These are phyloP conservation scores for Eleutherodactylus coqui DNA, from an alignment of 2,797 vertebrate species.

Conservation along the genomic window DNA sequence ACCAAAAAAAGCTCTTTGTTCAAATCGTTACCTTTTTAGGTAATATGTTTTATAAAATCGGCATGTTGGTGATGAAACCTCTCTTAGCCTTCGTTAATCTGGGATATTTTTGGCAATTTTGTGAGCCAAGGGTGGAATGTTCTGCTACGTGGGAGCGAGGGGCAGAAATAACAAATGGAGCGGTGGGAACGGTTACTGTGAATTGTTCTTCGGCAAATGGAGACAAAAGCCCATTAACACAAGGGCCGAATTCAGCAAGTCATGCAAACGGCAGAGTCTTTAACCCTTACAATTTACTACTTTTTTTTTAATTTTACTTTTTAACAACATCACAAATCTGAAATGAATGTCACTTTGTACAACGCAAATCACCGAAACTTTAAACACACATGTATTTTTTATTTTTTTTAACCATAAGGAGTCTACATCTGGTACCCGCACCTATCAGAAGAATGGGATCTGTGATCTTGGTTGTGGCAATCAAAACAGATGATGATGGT, in stretches of 20 bases:
- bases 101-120: constrained; percentile 50
- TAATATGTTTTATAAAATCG: constrained; percentile 33
- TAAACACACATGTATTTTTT: too few relatives aligned
- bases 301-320: neutral
- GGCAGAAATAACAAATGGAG: constrained; percentile 51
- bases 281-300: neutral
- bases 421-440: neutral
- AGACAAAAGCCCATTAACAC: constrained; percentile 48
- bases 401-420: too few relatives aligned
- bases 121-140: constrained; percentile 32
- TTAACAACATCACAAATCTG: neutral
- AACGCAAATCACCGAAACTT: too few relatives aligned
- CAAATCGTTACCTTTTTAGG: constrained; percentile 59
- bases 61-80: constrained; percentile 20
- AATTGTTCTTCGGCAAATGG: constrained; percentile 36
- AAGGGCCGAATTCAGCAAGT: constrained; percentile 31
- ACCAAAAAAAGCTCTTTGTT: constrained; percentile 39
- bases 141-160: constrained; percentile 35
- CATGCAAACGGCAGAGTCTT: neutral
- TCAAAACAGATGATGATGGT: neutral
- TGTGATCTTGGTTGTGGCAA: neutral
- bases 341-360: neutral
- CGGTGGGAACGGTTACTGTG: constrained; percentile 46
- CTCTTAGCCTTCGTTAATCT: constrained; percentile 44
- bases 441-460: too few relatives aligned